Conservation (phyloP, 2,113 vertebrate genomes). For the Rhinopomastus cyanomelas region DNA sequence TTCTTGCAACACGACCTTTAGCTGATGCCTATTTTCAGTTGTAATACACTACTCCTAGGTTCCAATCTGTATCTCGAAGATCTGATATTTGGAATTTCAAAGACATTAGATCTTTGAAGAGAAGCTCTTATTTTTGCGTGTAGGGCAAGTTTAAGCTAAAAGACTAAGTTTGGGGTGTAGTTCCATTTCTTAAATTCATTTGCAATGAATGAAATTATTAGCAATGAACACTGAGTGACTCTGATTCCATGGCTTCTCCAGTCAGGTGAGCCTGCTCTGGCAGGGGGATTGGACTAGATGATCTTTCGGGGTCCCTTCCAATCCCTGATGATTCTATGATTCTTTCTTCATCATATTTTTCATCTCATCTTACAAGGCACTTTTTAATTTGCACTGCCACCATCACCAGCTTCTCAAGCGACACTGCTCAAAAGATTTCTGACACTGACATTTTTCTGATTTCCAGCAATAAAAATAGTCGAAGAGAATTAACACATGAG, state of each 20-base stretch:
- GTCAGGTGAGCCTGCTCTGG: too few relatives aligned
- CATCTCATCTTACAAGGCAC: not conserved
- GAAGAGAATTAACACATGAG: not conserved
- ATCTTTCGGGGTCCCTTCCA: too few relatives aligned
- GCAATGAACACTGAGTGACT: not conserved
- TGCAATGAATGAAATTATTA: not conserved
- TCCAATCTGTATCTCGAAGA: not conserved
- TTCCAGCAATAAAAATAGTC: slow-evolving; percentile 32
- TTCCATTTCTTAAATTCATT: not conserved
- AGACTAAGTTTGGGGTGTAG: not conserved
- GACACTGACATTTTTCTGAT: not conserved
- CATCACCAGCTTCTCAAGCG: not conserved
- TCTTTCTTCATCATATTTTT: not conserved
- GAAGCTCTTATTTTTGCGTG: not conserved
- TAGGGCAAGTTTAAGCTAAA: not conserved
- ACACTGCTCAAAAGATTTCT: not conserved
- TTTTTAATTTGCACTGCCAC: not conserved
- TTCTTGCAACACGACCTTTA: not conserved
- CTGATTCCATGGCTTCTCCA: too few relatives aligned
- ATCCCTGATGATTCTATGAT: too few relatives aligned
- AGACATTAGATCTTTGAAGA: not conserved
- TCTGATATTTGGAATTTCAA: not conserved
- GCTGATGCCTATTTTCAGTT: not conserved
- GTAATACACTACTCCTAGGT: not conserved
- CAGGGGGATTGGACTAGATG: too few relatives aligned